A percentile compares a stretch with the other conserved stretches of the same genome.
Conservation (phyloP, 2,113 vertebrate species). For the Erinaceus europaeus region DNA sequence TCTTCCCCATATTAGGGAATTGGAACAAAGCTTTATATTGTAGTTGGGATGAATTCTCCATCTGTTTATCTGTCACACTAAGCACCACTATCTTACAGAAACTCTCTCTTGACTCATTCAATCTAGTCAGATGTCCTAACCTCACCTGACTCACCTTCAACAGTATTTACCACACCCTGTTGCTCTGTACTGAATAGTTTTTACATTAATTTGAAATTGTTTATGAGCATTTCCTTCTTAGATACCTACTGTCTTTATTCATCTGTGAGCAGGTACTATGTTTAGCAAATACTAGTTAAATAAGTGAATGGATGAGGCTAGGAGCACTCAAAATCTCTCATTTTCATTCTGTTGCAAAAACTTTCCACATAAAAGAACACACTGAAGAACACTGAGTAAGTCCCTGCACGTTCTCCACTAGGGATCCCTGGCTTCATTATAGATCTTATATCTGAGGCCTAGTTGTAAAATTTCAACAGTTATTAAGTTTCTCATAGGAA, state of each 20-base stretch:
- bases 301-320: background rate
- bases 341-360: background rate
- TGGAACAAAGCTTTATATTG: too few species aligned
- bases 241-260: background rate
- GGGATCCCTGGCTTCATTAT: background rate
- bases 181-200: background rate
- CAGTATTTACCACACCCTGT: too few species aligned
- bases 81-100: background rate
- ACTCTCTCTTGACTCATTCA: background rate
- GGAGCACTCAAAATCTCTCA: background rate
- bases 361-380: background rate
- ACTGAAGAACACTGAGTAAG: background rate
- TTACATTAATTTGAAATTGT: background rate
- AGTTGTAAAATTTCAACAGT: background rate
- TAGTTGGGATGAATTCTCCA: too few species aligned
- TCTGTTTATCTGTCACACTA: background rate
- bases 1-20: too few species aligned
- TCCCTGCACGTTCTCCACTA: background rate
- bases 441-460: background rate
- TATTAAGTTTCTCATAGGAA: constrained; percentile 10
- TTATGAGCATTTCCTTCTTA: background rate
- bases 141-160: background rate
- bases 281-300: background rate
- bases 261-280: background rate
- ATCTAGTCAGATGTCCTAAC: background rate